Conservation (phyloP, 2,888 invertebrate genomes). For the Scaptomyza caliginosa region DNA sequence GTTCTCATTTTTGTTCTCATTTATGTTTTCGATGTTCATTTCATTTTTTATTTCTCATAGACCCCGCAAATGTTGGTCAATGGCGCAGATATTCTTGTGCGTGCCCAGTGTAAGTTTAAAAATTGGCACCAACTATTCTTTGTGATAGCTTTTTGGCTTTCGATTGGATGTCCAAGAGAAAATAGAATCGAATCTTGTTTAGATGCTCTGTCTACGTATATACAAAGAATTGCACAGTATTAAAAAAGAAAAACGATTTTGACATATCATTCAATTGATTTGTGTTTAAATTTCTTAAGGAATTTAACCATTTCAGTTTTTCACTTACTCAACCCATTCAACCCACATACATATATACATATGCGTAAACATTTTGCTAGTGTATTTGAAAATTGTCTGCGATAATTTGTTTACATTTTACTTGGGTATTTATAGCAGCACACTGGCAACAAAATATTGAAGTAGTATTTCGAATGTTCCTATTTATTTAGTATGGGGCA, state of each 20-base stretch:
- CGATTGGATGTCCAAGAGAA: not conserved
- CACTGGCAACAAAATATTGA: conserved; percentile 7
- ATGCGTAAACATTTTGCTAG: not conserved
- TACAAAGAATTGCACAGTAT: conserved; percentile 34
- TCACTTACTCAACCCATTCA: not conserved
- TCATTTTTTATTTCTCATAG: conserved; percentile 47
- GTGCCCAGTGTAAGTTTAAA: conserved; percentile 42
- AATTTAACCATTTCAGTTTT: not conserved
- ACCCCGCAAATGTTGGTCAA: conserved; percentile 65
- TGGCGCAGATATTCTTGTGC: conserved; percentile 49
- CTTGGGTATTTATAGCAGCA: conserved; percentile 45
- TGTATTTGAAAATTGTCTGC: conserved; percentile 18
- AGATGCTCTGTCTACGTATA: too few species aligned
- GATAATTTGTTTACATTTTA: conserved; percentile 33
- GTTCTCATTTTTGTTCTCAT: conserved; percentile 39
- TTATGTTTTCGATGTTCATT: conserved; percentile 27
- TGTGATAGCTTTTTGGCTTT: conserved; percentile 9
- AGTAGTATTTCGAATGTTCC: conserved; percentile 23
- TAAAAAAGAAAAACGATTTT: conserved; percentile 6
- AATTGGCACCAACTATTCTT: conserved; percentile 38
- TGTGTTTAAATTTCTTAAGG: not conserved
- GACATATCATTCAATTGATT: conserved; percentile 14
- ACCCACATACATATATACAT: too few species aligned
- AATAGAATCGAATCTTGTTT: conserved; percentile 12
- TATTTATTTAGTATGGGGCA: conserved; percentile 50